Evolutionary conservation across 37 sponge, comb jelly and placozoan species (phyloP).

Genomic region (Axinella damicornis): DNA sequence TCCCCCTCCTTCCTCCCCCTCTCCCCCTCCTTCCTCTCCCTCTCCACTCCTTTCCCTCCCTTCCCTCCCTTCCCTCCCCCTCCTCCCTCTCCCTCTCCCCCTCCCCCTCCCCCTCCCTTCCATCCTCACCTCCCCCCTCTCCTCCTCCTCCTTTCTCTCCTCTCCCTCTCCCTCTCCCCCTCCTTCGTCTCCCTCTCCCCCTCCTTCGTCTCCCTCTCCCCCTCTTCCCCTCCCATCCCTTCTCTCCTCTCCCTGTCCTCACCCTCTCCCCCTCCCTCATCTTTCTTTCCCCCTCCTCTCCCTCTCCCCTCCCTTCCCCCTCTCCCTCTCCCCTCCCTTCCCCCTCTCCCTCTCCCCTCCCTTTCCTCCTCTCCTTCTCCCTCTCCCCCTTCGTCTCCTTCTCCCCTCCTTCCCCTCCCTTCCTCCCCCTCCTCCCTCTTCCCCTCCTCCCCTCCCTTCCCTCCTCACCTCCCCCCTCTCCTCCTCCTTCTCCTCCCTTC

Average conservation of each 20-base stretch:
- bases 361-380: neutral
- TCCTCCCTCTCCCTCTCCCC: neutral
- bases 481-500: too few species aligned
- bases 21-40: neutral
- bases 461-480: too few species aligned
- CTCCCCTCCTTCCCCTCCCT: too few species aligned
- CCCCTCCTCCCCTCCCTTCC: too few species aligned
- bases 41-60: neutral
- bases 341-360: neutral
- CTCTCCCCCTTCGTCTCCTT: neutral
- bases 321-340: neutral
- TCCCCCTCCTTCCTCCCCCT: neutral
- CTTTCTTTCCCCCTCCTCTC: neutral
- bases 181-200: neutral
- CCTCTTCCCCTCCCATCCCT: too few species aligned
- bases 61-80: neutral
- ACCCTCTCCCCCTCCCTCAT: neutral
- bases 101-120: too few species aligned
- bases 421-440: too few species aligned
- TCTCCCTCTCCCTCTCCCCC: neutral
- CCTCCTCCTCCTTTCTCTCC: neutral
- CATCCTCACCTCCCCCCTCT: too few species aligned
- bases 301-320: neutral
- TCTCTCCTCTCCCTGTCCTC: too few species aligned
- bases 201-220: neutral